phyloP scores from a whole-genome alignment of 2,888 invertebrate genomes.

The Leptothorax acervorum region DNA sequence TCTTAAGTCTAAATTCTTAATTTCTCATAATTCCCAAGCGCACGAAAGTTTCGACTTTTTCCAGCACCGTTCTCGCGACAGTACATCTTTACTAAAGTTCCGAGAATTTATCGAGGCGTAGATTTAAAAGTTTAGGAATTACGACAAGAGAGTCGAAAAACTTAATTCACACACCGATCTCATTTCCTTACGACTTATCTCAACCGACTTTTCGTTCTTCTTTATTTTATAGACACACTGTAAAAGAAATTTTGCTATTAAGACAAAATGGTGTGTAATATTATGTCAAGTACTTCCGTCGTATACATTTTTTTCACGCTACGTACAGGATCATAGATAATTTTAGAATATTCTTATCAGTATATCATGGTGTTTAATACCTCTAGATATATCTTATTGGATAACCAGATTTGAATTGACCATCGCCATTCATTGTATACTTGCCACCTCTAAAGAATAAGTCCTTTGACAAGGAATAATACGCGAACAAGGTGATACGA shows the following conservation, averaged over 20 bases:
- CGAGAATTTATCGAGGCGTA: constrained; percentile 46
- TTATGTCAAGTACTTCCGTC: background rate
- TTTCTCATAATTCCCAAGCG: constrained; percentile 48
- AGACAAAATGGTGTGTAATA: constrained; percentile 21
- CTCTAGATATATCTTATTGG: background rate
- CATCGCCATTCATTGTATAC: background rate
- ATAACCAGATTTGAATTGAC: constrained; percentile 17
- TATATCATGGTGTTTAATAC: background rate
- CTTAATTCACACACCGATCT: constrained; percentile 56
- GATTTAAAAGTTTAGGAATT: constrained; percentile 56
- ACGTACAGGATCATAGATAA: background rate
- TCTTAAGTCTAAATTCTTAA: constrained; percentile 46
- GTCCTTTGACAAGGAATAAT: constrained; percentile 32
- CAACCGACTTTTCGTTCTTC: constrained; percentile 5
- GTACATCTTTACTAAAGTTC: constrained; percentile 40
- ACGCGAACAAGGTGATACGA: constrained; percentile 2
- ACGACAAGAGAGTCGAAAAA: constrained; percentile 52
- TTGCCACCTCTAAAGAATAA: constrained; percentile 16
- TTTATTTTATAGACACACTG: constrained; percentile 31
- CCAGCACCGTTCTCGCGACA: constrained; percentile 46
- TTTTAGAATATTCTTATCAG: background rate
- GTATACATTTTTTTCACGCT: background rate
- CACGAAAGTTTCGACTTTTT: constrained; percentile 52
- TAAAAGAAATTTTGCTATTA: constrained; percentile 10
- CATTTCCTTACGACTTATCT: constrained; percentile 53